Evolutionary conservation across 1,140 invertebrate genomes (phyloP).

Genomic region (Panonychus citri): DNA sequence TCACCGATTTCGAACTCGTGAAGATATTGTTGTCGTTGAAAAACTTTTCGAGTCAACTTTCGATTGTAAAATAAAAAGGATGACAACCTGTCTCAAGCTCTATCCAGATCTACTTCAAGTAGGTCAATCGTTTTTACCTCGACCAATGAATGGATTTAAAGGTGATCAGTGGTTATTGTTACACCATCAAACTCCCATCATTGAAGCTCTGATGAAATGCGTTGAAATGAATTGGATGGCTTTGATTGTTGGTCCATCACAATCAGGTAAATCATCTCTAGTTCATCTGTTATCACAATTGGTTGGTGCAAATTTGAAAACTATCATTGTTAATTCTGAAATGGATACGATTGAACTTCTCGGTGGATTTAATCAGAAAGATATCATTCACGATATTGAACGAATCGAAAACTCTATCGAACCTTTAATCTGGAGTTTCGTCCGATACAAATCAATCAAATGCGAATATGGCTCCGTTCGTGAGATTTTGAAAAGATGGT

Average conservation of each 20-base stretch:
- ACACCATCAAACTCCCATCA: slow-evolving; percentile 34
- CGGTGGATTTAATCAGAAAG: slow-evolving; percentile 85
- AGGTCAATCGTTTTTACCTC: slow-evolving; percentile 17
- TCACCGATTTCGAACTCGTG: slow-evolving; percentile 46
- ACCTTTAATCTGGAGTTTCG: not conserved
- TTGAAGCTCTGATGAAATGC: slow-evolving; percentile 54
- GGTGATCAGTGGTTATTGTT: slow-evolving; percentile 31
- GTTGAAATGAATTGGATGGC: slow-evolving; percentile 74
- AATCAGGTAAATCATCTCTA: slow-evolving; percentile 55
- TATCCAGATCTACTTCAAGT: slow-evolving; percentile 18
- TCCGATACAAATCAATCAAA: not conserved
- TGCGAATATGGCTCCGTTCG: not conserved
- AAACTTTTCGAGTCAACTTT: slow-evolving; percentile 36
- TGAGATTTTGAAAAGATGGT: not conserved
- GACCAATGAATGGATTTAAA: slow-evolving; percentile 7
- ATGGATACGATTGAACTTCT: slow-evolving; percentile 88
- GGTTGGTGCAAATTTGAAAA: slow-evolving; percentile 42
- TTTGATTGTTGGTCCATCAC: slow-evolving; percentile 51
- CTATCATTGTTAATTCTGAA: slow-evolving; percentile 62
- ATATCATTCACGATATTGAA: slow-evolving; percentile 14
- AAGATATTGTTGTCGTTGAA: slow-evolving; percentile 40
- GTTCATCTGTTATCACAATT: slow-evolving; percentile 51
- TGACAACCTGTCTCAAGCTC: slow-evolving; percentile 10
- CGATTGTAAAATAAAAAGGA: slow-evolving; percentile 17
- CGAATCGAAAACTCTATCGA: slow-evolving; percentile 2